Evolutionary conservation across 2,888 invertebrate genomes (phyloP).

Genomic region (Linhomoeus sp.): DNA sequence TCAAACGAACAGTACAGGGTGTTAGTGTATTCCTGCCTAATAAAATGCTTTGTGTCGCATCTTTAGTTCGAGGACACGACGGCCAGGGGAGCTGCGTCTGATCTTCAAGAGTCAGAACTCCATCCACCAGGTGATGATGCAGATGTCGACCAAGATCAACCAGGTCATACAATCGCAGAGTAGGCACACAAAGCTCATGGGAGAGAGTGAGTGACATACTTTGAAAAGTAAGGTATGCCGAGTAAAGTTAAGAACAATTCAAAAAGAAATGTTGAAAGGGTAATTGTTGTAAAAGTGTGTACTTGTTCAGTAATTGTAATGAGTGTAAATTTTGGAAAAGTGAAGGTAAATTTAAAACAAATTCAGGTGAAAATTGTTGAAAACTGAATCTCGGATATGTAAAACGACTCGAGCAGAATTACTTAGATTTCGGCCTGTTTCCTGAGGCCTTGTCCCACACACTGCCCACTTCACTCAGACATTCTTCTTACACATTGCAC

Average conservation of each 20-base stretch:
- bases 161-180: constrained; percentile 13
- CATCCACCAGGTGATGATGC: constrained; percentile 40
- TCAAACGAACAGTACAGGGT: too few species aligned
- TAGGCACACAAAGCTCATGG: constrained; percentile 7
- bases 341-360: too few species aligned
- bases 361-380: too few species aligned
- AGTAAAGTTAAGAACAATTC: too few species aligned
- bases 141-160: constrained; percentile 16
- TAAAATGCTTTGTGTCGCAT: neutral
- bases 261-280: too few species aligned
- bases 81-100: constrained; percentile 70
- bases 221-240: too few species aligned
- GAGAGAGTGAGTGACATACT: constrained; percentile 1
- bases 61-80: constrained; percentile 67
- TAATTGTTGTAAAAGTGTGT: too few species aligned
- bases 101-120: constrained; percentile 83
- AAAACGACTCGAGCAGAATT: too few species aligned
- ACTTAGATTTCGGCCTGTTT: too few species aligned
- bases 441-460: neutral
- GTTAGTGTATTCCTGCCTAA: neutral
- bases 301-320: too few species aligned
- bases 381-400: too few species aligned
- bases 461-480: neutral
- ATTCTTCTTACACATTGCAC: neutral
- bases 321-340: too few species aligned